Evolutionary conservation across 2,797 vertebrate genomes (phyloP), one percentile per base, ranked within the genome.

Genomic region (Podarcis lilfordi): DNA sequence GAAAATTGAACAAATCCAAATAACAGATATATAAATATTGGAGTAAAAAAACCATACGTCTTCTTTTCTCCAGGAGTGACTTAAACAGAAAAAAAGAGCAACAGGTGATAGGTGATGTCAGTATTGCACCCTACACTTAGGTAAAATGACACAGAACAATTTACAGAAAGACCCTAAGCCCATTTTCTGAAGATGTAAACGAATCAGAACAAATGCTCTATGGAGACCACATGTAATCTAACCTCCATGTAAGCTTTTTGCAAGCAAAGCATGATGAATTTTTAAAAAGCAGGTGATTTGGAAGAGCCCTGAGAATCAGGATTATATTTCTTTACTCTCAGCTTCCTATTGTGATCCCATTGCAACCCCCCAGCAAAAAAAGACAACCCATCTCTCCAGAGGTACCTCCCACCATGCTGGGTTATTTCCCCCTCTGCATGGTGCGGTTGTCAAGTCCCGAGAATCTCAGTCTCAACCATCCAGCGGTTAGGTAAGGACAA

Each of bases 401-500:
- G 86, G 87, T 75, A 27, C 84, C 89, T 81, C 85, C 8, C 13
- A 10, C 59, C 29, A 3, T 45, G 29, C 19, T 1, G 25, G 45
- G 32, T 32, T 43, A 2, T 68, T 5, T 17, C 15, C 81, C 76
- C 3, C 45, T 74, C 45, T 69, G 85, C 7, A 1, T 32, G 89
- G 83, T 74, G 86, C 10, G 3, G 89, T 6, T 19, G 32, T 64
- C 61, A 71, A 21, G 59, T 40, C 11, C 88, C 32, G 0, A 0
- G 37, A 85, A 81, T 19, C 85, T 23, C 8, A 29, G 0, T 71
- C 8, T 10, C 85, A 29, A 89, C 88, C 92, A 84, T 86, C 80
- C 7, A 50, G 89, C 71, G 88, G 91, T 92, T 85, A 89, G 91
- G 94, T 91, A 79, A 85, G 91, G 75, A 89, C 43, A 69, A 90